phyloP scores from a whole-genome alignment of 2,888 invertebrate genomes.

The Lasiommata megera region DNA sequence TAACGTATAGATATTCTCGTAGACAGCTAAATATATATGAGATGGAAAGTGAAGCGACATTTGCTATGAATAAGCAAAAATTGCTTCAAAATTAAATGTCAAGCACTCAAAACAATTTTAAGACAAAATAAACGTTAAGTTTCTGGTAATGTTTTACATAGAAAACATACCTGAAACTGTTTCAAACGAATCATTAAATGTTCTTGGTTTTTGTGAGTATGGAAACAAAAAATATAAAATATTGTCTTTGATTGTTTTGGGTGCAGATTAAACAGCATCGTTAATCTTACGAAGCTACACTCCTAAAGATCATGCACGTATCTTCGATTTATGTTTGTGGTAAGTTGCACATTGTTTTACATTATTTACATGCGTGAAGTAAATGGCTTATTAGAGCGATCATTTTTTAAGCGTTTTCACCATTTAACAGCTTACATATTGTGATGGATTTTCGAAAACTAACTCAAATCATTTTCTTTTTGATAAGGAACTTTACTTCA shows the following conservation, averaged over 20 bases:
- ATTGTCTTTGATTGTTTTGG: constrained; percentile 66
- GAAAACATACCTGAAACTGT: constrained; percentile 1
- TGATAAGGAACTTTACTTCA: too few species aligned
- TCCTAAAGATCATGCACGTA: constrained; percentile 41
- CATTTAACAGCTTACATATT: too few species aligned
- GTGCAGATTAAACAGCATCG: constrained; percentile 58
- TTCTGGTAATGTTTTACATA: constrained; percentile 12
- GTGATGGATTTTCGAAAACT: too few species aligned
- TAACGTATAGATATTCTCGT: too few species aligned
- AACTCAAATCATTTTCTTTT: too few species aligned
- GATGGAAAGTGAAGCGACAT: constrained; percentile 40
- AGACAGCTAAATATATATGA: neutral
- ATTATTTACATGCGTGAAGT: neutral
- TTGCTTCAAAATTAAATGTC: constrained; percentile 40
- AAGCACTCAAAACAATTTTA: constrained; percentile 42
- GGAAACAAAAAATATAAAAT: constrained; percentile 31
- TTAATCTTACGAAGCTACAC: constrained; percentile 49
- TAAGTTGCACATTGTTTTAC: constrained; percentile 29
- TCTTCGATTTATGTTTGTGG: constrained; percentile 24
- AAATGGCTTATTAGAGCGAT: too few species aligned
- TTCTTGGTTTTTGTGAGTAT: neutral
- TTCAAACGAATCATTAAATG: neutral
- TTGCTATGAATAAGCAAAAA: constrained; percentile 45
- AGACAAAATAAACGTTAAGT: constrained; percentile 29
- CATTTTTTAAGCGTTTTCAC: too few species aligned